phyloP scores from a whole-genome alignment of 2,113 vertebrate genomes.

The Grammomys dolichurus region DNA sequence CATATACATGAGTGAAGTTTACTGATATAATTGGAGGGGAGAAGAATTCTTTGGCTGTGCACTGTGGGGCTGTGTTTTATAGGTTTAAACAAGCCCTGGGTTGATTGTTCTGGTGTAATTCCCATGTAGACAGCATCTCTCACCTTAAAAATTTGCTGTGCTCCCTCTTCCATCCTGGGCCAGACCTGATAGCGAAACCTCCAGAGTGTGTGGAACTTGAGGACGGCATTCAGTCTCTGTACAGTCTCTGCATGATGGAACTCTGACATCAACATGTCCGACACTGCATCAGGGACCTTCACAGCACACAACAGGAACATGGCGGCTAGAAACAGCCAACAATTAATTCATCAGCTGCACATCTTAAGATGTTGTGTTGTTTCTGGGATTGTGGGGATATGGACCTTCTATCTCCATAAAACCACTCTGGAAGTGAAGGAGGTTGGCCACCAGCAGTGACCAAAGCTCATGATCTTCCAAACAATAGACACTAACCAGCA shows the following conservation, averaged over 20 bases:
- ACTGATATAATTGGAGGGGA: not conserved
- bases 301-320: conserved; percentile 99
- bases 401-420: not conserved
- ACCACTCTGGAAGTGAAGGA: not conserved
- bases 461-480: not conserved
- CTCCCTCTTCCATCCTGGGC: conserved; percentile 99
- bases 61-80: not conserved
- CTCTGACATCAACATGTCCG: conserved; percentile 98
- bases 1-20: not conserved
- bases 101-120: not conserved
- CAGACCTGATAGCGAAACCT: conserved; percentile 99
- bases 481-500: not conserved
- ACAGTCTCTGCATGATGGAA: conserved; percentile 97
- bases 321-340: conserved; percentile 90
- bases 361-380: not conserved
- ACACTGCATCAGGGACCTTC: conserved; percentile 96
- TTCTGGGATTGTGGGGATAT: not conserved
- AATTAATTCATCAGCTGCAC: conserved; percentile 1
- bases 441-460: not conserved
- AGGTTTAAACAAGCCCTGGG: not conserved
- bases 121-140: not conserved
- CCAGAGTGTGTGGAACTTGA: conserved; percentile 98
- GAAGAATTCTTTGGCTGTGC: not conserved
- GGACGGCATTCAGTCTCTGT: conserved; percentile 96
- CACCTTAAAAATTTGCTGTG: conserved; percentile 99